Conservation (phyloP, 2,113 vertebrate genomes). For the Aegotheles bennettii region DNA sequence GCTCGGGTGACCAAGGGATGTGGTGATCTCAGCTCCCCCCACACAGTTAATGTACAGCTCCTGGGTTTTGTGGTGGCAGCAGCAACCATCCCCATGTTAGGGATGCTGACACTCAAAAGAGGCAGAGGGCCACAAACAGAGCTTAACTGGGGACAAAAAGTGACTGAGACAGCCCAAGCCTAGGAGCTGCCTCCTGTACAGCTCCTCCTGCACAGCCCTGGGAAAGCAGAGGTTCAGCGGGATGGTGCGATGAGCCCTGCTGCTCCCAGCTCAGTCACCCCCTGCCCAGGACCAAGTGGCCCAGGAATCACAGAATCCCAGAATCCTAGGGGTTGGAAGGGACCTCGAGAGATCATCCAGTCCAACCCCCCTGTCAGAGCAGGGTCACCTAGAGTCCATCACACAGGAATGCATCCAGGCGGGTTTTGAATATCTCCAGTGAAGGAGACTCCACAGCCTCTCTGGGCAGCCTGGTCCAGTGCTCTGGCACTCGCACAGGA, state of each 20-base stretch:
- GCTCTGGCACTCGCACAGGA: too few species aligned
- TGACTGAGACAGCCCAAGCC: not conserved
- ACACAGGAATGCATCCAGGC: too few species aligned
- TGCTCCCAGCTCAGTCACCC: not conserved
- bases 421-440: too few species aligned
- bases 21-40: not conserved
- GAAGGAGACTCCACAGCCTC: too few species aligned
- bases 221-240: not conserved
- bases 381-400: too few species aligned
- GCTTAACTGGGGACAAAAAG: not conserved
- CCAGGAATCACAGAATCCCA: too few species aligned
- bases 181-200: not conserved
- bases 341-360: too few species aligned
- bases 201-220: not conserved
- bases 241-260: fast-evolving
- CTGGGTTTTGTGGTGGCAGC: not conserved
- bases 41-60: not conserved
- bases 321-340: too few species aligned
- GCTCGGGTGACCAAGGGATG: not conserved
- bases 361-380: too few species aligned
- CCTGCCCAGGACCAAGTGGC: not conserved
- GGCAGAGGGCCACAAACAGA: not conserved
- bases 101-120: not conserved
- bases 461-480: too few species aligned
- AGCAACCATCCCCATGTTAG: not conserved